Conservation (phyloP, 37 sponge, comb jelly and placozoan species). For the Aphrocallistes beatrix region DNA sequence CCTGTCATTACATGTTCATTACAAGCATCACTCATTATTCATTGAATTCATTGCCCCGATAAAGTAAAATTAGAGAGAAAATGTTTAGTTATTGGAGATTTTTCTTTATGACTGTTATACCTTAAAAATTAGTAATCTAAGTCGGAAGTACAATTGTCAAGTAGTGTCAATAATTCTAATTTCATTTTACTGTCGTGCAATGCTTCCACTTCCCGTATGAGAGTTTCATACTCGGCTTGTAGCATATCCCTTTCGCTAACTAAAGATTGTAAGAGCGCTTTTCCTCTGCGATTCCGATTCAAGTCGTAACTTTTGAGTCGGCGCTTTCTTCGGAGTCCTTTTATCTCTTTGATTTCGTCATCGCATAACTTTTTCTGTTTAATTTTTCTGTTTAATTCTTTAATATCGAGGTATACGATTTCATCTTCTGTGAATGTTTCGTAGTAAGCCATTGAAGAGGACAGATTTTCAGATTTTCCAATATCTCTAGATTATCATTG, state of each 20-base stretch:
- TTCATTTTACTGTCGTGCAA: not conserved
- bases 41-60: too few relatives aligned
- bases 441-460: conserved; percentile 14
- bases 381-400: not conserved
- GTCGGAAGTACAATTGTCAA: not conserved
- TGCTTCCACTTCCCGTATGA: not conserved
- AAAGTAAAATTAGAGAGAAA: too few relatives aligned
- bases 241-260: not conserved
- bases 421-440: conserved; percentile 11
- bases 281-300: not conserved
- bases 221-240: not conserved
- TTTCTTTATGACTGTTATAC: too few relatives aligned
- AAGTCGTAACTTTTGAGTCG: conserved; percentile 3
- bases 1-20: too few relatives aligned
- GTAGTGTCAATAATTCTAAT: conserved; percentile 3
- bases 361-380: not conserved
- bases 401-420: conserved; percentile 11
- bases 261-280: not conserved
- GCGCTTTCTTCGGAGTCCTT: not conserved
- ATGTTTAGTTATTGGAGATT: too few relatives aligned
- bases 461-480: too few relatives aligned
- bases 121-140: not conserved
- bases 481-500: too few relatives aligned
- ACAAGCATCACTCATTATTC: too few relatives aligned
- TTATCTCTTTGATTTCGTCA: conserved; percentile 1